Evolutionary conservation across 2,888 invertebrate species (phyloP).

Genomic region (Mythimna ferrago): DNA sequence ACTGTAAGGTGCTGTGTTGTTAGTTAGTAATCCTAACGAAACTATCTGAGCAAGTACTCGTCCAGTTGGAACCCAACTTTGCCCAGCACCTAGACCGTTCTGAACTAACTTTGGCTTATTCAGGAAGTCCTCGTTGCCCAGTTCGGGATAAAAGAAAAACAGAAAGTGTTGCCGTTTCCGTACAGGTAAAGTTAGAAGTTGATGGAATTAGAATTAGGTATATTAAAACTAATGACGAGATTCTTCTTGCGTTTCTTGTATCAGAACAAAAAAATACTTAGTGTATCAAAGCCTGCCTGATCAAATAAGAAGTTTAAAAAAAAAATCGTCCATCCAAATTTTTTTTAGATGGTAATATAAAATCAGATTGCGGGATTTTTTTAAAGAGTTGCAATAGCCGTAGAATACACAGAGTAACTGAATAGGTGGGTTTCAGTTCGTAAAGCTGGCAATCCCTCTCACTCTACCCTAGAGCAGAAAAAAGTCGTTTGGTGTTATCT

Average conservation of each 20-base stretch:
- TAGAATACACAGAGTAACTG: no score
- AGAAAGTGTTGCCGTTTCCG: slow-evolving; percentile 17
- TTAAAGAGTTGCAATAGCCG: no score
- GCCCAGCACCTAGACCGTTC: slow-evolving; percentile 27
- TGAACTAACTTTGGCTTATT: slow-evolving; percentile 44
- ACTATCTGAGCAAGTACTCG: slow-evolving; percentile 45
- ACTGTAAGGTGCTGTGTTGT: slow-evolving; percentile 33
- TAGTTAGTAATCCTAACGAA: slow-evolving; percentile 37
- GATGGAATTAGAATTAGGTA: background rate
- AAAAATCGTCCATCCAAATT: no score
- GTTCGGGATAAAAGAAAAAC: slow-evolving; percentile 35
- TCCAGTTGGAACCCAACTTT: slow-evolving; percentile 50
- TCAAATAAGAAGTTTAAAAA: no score
- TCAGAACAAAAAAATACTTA: background rate
- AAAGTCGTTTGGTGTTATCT: no score
- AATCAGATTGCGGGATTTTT: no score
- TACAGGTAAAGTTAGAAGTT: background rate
- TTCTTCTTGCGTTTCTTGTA: background rate
- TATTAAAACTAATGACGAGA: background rate
- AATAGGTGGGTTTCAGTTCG: no score
- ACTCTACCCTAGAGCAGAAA: no score
- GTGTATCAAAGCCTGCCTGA: no score
- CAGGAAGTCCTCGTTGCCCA: slow-evolving; percentile 19
- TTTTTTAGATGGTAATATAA: no score
- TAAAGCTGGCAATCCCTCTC: no score